A percentile compares a stretch with the other conserved stretches of the same genome.
phyloP scores from a whole-genome alignment of 1,140 invertebrate species.

The Ceratina australensis region DNA sequence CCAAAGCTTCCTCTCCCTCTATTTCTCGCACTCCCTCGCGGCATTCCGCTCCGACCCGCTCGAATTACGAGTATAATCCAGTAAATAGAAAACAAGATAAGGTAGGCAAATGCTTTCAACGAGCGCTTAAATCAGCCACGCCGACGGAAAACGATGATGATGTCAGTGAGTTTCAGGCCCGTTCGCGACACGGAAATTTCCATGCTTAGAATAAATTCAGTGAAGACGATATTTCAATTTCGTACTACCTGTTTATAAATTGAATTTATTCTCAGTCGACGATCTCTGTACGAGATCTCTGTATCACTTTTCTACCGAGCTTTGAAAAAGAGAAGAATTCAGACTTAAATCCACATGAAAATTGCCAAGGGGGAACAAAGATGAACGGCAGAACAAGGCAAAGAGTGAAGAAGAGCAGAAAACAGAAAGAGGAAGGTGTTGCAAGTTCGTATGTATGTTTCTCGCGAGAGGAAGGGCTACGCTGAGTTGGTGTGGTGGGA shows the following conservation, averaged over 20 bases:
- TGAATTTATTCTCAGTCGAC: too few species aligned
- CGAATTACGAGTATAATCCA: slow-evolving; percentile 59
- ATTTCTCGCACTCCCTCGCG: slow-evolving; percentile 15
- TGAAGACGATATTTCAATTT: too few species aligned
- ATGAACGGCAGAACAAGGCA: slow-evolving; percentile 2
- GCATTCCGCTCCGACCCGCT: not conserved
- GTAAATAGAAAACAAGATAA: slow-evolving; percentile 61
- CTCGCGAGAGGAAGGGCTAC: slow-evolving; percentile 57
- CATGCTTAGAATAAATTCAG: slow-evolving; percentile 19
- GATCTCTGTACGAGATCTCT: too few species aligned
- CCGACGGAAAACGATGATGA: slow-evolving; percentile 31
- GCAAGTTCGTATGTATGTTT: slow-evolving; percentile 62
- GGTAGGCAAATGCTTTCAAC: slow-evolving; percentile 51
- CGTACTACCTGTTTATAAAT: too few species aligned
- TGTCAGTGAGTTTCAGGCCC: slow-evolving; percentile 47
- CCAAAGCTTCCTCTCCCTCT: not conserved
- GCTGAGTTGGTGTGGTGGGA: slow-evolving; percentile 70
- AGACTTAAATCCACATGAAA: not conserved
- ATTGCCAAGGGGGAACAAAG: not conserved
- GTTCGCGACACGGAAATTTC: slow-evolving; percentile 45
- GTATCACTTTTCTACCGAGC: too few species aligned
- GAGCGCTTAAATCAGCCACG: slow-evolving; percentile 32
- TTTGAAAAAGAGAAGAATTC: too few species aligned
- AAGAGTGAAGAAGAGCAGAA: slow-evolving; percentile 2
- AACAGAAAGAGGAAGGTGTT: slow-evolving; percentile 47